Conservation (phyloP, 2,113 vertebrate genomes). For the Psephotus haematonotus region DNA sequence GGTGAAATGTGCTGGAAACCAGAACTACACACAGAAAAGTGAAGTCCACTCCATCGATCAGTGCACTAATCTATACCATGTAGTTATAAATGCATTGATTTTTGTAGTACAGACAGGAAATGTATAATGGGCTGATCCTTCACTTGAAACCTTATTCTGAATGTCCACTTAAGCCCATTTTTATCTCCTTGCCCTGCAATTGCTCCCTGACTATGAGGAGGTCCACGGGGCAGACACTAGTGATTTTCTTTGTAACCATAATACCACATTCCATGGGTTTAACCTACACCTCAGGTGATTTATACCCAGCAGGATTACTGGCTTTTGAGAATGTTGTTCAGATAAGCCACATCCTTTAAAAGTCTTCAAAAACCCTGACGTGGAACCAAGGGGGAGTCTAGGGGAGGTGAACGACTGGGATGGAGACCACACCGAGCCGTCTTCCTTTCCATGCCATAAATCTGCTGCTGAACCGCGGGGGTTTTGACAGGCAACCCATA, state of each 20-base stretch:
- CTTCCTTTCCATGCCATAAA: not conserved
- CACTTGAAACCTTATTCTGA: not conserved
- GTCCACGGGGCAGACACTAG: accelerated
- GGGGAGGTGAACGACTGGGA: not conserved
- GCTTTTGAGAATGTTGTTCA: not conserved
- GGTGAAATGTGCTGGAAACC: not conserved
- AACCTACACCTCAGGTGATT: not conserved
- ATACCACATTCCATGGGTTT: not conserved
- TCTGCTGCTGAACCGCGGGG: not conserved
- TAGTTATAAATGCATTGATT: not conserved
- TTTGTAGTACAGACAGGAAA: not conserved
- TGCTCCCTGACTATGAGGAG: not conserved
- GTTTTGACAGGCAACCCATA: not conserved
- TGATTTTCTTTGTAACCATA: not conserved
- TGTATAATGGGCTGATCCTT: not conserved
- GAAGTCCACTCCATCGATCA: not conserved
- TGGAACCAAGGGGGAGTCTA: not conserved
- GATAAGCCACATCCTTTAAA: constrained; percentile 10
- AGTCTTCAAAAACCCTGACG: not conserved
- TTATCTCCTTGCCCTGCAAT: not conserved
- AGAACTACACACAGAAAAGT: not conserved
- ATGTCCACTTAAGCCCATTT: not conserved
- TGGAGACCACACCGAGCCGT: not conserved
- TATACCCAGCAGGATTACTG: not conserved
- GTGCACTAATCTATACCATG: not conserved